These are phyloP conservation scores for Pterostichus madidus DNA, from an alignment of 2,888 invertebrate genomes.

Conservation along the genomic window DNA sequence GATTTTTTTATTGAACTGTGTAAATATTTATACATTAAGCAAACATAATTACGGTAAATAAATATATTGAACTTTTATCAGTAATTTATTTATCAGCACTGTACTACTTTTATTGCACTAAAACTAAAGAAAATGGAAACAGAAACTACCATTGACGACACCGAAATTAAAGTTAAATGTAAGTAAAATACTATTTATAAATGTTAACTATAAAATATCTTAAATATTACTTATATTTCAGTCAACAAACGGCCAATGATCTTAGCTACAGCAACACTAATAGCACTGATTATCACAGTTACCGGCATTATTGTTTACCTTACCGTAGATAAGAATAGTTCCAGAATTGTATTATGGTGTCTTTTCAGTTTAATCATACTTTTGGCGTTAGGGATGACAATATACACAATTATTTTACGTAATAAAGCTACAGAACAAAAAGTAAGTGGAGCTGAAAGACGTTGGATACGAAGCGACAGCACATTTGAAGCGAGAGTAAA, in stretches of 20 bases:
- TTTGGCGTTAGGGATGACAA: slow-evolving; percentile 70
- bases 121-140: slow-evolving; percentile 42
- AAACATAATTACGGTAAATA: slow-evolving; percentile 45
- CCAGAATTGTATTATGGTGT: slow-evolving; percentile 70
- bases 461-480: slow-evolving; percentile 66
- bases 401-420: slow-evolving; percentile 71
- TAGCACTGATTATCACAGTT: slow-evolving; percentile 70
- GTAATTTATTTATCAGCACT: slow-evolving; percentile 28
- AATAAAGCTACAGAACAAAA: slow-evolving; percentile 69
- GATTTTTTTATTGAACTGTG: slow-evolving; percentile 51
- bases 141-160: slow-evolving; percentile 13
- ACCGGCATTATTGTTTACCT: slow-evolving; percentile 70
- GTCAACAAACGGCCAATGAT: slow-evolving; percentile 69
- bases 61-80: slow-evolving; percentile 59
- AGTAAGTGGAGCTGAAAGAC: slow-evolving; percentile 65
- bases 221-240: slow-evolving; percentile 27
- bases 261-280: slow-evolving; percentile 70
- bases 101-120: neutral
- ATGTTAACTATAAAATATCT: neutral
- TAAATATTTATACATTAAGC: slow-evolving; percentile 44
- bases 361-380: slow-evolving; percentile 69
- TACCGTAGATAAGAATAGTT: slow-evolving; percentile 69
- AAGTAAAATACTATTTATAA: slow-evolving; percentile 20
- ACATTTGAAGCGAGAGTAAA: slow-evolving; percentile 68
- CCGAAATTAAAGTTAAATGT: slow-evolving; percentile 33